These are phyloP conservation scores for Amblyopsis rosae DNA, from an alignment of 2,113 vertebrate genomes.

Conservation along the genomic window DNA sequence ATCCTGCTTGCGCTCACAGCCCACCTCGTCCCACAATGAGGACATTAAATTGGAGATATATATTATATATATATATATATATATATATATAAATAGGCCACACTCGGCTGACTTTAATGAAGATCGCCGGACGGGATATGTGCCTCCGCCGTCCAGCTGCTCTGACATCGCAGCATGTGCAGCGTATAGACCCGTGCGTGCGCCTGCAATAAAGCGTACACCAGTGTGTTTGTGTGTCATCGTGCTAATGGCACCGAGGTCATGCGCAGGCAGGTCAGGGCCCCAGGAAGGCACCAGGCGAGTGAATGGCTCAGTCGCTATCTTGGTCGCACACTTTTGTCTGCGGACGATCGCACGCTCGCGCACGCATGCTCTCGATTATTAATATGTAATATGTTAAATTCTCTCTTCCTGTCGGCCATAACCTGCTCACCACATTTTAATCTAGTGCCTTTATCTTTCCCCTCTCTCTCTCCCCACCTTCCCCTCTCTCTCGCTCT, in stretches of 20 bases:
- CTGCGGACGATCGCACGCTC: conserved; percentile 17
- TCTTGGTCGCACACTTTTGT: background rate
- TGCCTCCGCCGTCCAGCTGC: background rate
- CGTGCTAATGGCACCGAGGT: conserved; percentile 32
- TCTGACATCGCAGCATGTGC: background rate
- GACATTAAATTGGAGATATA: conserved; percentile 27
- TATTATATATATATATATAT: too few species aligned
- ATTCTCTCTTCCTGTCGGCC: background rate
- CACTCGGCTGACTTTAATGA: conserved; percentile 19
- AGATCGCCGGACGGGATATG: conserved; percentile 22
- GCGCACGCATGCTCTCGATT: too few species aligned
- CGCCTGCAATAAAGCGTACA: background rate
- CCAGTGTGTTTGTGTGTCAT: conserved; percentile 20
- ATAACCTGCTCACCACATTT: background rate
- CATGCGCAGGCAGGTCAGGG: conserved; percentile 10
- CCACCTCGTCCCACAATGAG: conserved; percentile 34
- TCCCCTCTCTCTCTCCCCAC: background rate
- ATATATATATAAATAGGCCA: background rate
- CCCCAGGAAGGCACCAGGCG: background rate
- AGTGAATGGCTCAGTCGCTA: background rate
- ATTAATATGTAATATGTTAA: too few species aligned
- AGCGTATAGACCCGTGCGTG: background rate
- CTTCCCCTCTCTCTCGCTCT: background rate
- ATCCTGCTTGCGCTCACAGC: background rate
- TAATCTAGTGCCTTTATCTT: background rate